Base-by-base conservation (phyloP, 2,113 vertebrate genomes). In the Pavo muticus region DNA sequence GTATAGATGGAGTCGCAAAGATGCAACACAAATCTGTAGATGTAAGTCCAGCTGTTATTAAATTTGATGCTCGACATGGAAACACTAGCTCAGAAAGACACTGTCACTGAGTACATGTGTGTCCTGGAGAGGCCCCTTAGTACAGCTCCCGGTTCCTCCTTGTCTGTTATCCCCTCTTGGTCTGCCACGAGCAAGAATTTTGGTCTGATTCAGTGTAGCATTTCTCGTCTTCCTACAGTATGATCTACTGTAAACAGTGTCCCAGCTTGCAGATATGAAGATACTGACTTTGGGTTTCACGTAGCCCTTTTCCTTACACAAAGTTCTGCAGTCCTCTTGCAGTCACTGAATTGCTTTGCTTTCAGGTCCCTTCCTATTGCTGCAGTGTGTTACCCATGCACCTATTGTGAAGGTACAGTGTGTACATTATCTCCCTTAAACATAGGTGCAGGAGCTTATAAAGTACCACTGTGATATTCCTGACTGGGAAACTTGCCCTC, bases 401-500 rank as follows among this genome's bases (percentile, higher is more conserved):
- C 1, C 50, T 56, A 83, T 65, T 81, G 69, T 90, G 35, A 84
- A 86, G 85, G 54, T 37, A 71, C 39, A 60, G 10, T 61, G 83
- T 95, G 70, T 95, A 68, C 3, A 0, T 95, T 93, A 84, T 81
- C 64, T 90, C 61, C 35, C 83, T 81, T 78, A 67, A 96, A 72
- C 86, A 84, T 97, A 97, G 96, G 95, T 96, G 92, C 92, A 82
- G 86, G 65, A 80, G 77, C 77, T 93, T 79, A 86, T 77, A 89
- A 96, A 92, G 86, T 95, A 80, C 90, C 11, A 6, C 74, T 94
- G 87, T 63, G 69, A 45, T 90, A 73, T 59, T 94, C 78, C 93
- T 95, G 96, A 59, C 95, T 97, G 96, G 95, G 94, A 97, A 97
- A 91, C 90, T 91, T 93, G 94, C 96, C 96, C 96, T 97, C 77